phyloP scores from a whole-genome alignment of 1,140 invertebrate species.

The Ceratina calcarata region DNA sequence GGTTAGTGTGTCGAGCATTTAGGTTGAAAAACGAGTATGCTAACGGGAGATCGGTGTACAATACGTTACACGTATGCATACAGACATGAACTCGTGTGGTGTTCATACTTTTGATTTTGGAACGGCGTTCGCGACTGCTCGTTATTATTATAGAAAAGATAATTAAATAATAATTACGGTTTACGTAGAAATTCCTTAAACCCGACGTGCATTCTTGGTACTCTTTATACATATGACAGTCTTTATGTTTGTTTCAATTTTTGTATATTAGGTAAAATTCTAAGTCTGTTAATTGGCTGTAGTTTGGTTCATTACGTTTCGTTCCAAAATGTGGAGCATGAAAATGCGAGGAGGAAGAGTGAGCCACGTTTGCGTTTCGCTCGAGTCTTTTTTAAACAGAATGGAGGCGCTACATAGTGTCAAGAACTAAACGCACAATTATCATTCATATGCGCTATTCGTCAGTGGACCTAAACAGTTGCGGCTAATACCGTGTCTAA shows the following conservation, averaged over 20 bases:
- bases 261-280: too few species aligned
- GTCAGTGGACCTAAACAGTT: slow-evolving; percentile 71
- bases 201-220: too few species aligned
- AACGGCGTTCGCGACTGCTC: not conserved
- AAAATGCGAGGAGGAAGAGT: slow-evolving; percentile 19
- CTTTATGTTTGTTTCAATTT: too few species aligned
- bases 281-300: too few species aligned
- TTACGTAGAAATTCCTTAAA: too few species aligned
- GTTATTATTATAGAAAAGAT: too few species aligned
- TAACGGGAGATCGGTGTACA: slow-evolving; percentile 31
- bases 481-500: not conserved
- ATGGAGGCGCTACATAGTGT: slow-evolving; percentile 29
- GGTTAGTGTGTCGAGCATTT: slow-evolving; percentile 43
- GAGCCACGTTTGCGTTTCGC: slow-evolving; percentile 16
- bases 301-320: not conserved
- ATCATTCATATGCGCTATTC: slow-evolving; percentile 57
- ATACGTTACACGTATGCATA: slow-evolving; percentile 24
- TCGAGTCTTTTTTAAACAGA: slow-evolving; percentile 8
- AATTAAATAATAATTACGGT: too few species aligned
- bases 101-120: slow-evolving; percentile 29
- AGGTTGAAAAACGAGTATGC: slow-evolving; percentile 14
- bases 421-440: slow-evolving; percentile 62
- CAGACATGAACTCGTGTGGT: slow-evolving; percentile 21
- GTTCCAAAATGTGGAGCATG: slow-evolving; percentile 36
- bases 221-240: too few species aligned